Conservation (phyloP, 2,797 vertebrate genomes). For the Sebastes ruberrimus region DNA sequence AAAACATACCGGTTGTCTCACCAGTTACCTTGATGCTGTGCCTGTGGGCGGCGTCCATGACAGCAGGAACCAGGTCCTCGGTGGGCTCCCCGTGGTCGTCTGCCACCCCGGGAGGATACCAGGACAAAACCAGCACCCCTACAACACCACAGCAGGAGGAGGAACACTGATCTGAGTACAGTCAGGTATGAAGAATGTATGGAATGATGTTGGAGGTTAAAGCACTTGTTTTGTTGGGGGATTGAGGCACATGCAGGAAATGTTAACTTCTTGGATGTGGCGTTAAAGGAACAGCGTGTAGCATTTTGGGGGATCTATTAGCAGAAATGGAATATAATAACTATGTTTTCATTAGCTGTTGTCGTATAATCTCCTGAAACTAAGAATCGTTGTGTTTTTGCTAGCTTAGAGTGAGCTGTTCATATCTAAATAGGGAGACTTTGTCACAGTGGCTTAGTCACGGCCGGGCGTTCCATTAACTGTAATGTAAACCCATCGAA, state of each 20-base stretch:
- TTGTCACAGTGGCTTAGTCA: no score
- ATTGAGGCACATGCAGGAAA: neutral
- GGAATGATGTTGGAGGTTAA: neutral
- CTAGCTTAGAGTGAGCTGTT: no score
- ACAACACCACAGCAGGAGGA: neutral
- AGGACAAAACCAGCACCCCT: conserved; percentile 90
- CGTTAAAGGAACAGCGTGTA: neutral
- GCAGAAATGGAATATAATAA: no score
- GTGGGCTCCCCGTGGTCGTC: conserved; percentile 88
- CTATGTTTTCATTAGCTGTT: no score
- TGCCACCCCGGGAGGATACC: conserved; percentile 89
- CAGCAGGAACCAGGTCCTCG: conserved; percentile 88
- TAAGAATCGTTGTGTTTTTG: no score
- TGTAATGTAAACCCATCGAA: no score
- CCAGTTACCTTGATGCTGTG: conserved; percentile 91
- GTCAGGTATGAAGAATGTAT: neutral
- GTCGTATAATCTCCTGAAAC: no score
- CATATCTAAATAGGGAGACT: no score
- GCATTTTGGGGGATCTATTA: no score
- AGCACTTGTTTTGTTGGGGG: neutral
- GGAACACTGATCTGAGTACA: neutral
- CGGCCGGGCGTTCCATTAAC: no score
- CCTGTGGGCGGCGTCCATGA: conserved; percentile 89
- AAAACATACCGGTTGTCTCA: conserved; percentile 76
- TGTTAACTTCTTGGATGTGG: neutral